Percentiles rank a stretch among this genome's conserved stretches.
Conservation (phyloP, 2,113 vertebrate species). For the Pelobates fuscus region DNA sequence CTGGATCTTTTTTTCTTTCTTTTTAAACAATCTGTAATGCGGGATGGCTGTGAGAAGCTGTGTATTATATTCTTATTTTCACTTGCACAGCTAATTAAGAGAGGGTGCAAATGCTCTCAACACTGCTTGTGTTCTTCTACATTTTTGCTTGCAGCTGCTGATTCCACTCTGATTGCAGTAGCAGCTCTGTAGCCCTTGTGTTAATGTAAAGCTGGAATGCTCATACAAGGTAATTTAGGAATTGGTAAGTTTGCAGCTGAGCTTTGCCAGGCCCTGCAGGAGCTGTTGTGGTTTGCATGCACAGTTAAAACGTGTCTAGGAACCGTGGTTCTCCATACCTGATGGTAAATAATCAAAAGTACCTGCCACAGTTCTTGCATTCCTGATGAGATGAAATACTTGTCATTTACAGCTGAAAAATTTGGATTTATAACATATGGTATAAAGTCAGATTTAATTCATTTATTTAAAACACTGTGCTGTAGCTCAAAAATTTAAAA, state of each 20-base stretch:
- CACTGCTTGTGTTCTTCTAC: background rate
- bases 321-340: too few relatives aligned
- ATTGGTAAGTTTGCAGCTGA: conserved; percentile 11
- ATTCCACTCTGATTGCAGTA: background rate
- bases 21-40: too few relatives aligned
- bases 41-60: background rate
- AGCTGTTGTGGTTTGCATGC: background rate
- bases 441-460: too few relatives aligned
- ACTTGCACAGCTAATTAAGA: background rate
- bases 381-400: too few relatives aligned
- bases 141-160: conserved; percentile 25
- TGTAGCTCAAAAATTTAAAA: too few relatives aligned
- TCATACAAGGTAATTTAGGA: conserved; percentile 17
- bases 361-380: too few relatives aligned
- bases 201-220: conserved; percentile 1
- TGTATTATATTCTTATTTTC: background rate
- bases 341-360: too few relatives aligned
- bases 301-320: background rate
- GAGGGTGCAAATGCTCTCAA: background rate
- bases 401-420: too few relatives aligned
- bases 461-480: too few relatives aligned
- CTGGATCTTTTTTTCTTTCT: too few relatives aligned
- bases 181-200: background rate
- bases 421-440: too few relatives aligned
- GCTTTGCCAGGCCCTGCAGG: conserved; percentile 7